Evolutionary conservation across 2,797 vertebrate species (phyloP).

Genomic region (Margarornis squamiger): DNA sequence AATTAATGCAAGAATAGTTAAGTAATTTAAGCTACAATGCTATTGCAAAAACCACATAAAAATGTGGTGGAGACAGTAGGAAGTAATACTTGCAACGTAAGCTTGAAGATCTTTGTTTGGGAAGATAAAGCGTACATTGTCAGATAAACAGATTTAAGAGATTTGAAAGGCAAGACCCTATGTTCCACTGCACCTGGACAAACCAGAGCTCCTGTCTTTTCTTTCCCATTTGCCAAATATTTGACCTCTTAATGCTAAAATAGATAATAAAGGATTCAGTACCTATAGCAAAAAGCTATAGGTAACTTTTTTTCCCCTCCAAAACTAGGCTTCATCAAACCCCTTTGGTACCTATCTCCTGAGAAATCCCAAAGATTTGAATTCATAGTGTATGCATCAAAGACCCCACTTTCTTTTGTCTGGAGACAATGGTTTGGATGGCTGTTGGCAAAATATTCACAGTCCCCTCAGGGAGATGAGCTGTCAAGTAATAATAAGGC

Average conservation of each 20-base stretch:
- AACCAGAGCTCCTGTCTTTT: not conserved
- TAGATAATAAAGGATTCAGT: not conserved
- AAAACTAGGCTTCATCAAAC: not conserved
- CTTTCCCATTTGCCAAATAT: not conserved
- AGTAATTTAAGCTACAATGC: not conserved
- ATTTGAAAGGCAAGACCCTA: not conserved
- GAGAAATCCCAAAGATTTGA: slow-evolving; percentile 17
- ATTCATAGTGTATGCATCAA: slow-evolving; percentile 9
- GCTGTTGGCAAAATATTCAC: slow-evolving; percentile 52
- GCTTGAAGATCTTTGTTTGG: not conserved
- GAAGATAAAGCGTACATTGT: not conserved
- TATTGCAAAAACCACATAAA: not conserved
- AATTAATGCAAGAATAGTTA: slow-evolving; percentile 48
- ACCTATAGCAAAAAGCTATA: not conserved
- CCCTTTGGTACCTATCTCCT: not conserved
- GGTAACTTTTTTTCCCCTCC: accelerated
- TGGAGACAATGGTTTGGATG: slow-evolving; percentile 15
- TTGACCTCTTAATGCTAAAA: not conserved
- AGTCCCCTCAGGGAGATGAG: not conserved
- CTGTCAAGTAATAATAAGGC: slow-evolving; percentile 55
- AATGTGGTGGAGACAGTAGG: not conserved
- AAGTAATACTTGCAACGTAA: not conserved
- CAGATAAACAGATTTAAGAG: not conserved
- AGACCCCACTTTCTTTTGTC: slow-evolving; percentile 2
- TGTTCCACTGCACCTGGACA: not conserved